phyloP scores from a whole-genome alignment of 2,888 invertebrate genomes.

The Spodoptera littoralis region DNA sequence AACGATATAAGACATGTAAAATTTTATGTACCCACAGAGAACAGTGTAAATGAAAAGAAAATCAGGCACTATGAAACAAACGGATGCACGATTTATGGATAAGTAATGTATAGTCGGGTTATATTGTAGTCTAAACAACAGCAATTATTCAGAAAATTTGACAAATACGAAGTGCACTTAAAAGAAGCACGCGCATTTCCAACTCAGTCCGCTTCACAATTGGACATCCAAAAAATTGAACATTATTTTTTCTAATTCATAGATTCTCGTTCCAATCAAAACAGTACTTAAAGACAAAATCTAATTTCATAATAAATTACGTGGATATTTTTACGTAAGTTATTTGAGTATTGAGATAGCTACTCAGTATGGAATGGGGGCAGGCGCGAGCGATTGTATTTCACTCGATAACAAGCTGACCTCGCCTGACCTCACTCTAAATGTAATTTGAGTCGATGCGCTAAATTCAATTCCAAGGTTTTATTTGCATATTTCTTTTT shows the following conservation, averaged over 20 bases:
- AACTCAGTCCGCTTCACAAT: too few species aligned
- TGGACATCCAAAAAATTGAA: not conserved
- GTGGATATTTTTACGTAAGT: slow-evolving; percentile 44
- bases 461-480: slow-evolving; percentile 65
- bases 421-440: slow-evolving; percentile 61
- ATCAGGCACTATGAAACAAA: too few species aligned
- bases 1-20: too few species aligned
- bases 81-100: too few species aligned
- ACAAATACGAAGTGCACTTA: too few species aligned
- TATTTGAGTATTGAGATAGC: slow-evolving; percentile 53
- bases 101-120: too few species aligned
- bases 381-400: slow-evolving; percentile 68
- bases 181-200: too few species aligned
- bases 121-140: too few species aligned
- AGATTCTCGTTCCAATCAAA: not conserved
- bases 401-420: slow-evolving; percentile 72
- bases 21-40: too few species aligned
- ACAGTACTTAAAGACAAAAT: too few species aligned
- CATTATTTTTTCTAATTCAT: not conserved
- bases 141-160: too few species aligned
- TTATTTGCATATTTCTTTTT: slow-evolving; percentile 61
- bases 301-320: slow-evolving; percentile 13
- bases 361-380: slow-evolving; percentile 64
- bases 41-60: too few species aligned
- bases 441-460: slow-evolving; percentile 67